Evolutionary conservation across 2,888 invertebrate species (phyloP), one percentile per base, ranked within the genome.

Genomic region (Mantis religiosa): DNA sequence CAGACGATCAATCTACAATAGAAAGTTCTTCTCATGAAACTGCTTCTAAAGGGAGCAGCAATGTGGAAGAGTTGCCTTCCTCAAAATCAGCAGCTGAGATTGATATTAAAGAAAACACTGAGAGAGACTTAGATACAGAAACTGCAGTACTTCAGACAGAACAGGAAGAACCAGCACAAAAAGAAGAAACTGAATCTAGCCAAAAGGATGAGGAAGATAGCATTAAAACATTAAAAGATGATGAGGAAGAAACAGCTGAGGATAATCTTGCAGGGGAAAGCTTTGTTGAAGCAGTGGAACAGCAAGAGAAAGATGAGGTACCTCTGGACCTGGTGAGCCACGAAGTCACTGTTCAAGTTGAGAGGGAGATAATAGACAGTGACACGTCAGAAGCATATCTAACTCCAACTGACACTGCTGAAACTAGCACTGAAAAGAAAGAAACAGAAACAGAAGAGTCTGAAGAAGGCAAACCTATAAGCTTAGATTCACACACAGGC

Each of bases 311-410:
- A 84, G 81, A 85, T 81, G 41, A 81, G 3, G 84, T 87, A 15
- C 34, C 71, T 27, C 84, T 88, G 20, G 83, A 84, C n/a, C 82
- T 87, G 28, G 89, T 89, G 15, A 88, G 87, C 41, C 82, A 87
- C 14, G 90, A 90, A 47, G 87, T 90, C 28, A 89, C 89, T n/a
- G 89, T 90, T 83, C 88, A 90, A 28, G 94, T 92, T 6, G 94
- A 96, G 91, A 94, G 94, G 90, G 96, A 96, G 92, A 94, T 95
- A 82, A 94, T 95, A 90, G 94, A 96, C 87, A 96, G 96, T 91
- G 96, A 96, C 92, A 94, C 95, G 90, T 96, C 96, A 86, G 96
- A 96, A 91, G 94, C 95, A 89, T 96, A 96, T 92, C 93, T 96
- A 90, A 96, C 96, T 87, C 96, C 96, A 30, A 96, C 95, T 83